Base-by-base conservation (phyloP, 2,797 vertebrate species). In the Lophius americanus region DNA sequence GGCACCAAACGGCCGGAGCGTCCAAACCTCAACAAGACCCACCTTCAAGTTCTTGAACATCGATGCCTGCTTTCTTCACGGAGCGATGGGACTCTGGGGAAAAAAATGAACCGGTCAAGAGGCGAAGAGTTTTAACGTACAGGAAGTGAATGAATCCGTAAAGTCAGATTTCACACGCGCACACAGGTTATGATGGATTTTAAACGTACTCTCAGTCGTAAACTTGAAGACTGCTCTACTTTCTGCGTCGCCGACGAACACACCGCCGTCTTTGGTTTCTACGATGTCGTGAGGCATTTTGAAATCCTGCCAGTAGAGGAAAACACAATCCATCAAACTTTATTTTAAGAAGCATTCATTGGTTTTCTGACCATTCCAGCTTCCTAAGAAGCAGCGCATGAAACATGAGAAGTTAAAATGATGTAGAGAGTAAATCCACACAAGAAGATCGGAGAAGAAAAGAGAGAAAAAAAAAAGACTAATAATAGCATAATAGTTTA, bases 21-120 rank as follows among this genome's bases (percentile, higher is more conserved):
- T 23, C 23, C 23, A 23, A 23, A 23, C 23, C 23, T 23, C 10
- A 49, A 49, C 55, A 65, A 55, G 3, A 49, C 54, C 68, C 67
- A 98, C 97, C 96, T 95, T 96, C 95, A 66, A 95, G 91, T 86
- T 97, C 95, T 66, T 96, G 94, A 65, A 96, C 95, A 72, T 96
- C 94, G 23, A 98, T 95, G 78, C 96, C 97, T 78, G 94, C 96
- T 85, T 99, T 99, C 92, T 99, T 99, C 76, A 99, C 98, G 14
- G 98, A 99, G 63, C 96, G 96, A 92, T 99, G 97, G 9, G 94
- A 91, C 90, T 94, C 97, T 99, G 88, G 23, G 23, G 23, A 2
- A 70, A 94, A 92, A 65, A 60, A 35, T 0, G 13, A 50, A 7
- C 44, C n/a, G 7, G 37, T 49, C n/a, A 47, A 33, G 11, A 51